Base-by-base conservation (phyloP, 2,113 vertebrate species). In the Monarcha castaneiventris region DNA sequence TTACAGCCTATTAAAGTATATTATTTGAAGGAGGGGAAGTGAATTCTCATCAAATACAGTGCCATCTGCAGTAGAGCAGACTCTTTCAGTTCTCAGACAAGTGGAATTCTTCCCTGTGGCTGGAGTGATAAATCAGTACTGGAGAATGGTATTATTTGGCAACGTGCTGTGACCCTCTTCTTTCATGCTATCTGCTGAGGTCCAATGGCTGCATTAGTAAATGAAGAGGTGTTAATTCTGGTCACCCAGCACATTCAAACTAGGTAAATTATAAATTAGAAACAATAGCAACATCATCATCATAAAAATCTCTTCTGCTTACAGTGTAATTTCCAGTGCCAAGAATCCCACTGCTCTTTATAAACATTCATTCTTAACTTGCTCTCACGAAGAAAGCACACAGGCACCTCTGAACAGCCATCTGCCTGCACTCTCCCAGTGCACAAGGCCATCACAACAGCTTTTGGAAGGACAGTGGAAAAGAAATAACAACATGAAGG, bases 331-430 rank as follows among this genome's bases (percentile, higher is more conserved):
- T 88, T 71, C 83, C 68, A 85, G 51, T 81, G 93, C 87, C 86
- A 96, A 95, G 74, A 86, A 89, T 63, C 59, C 80, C 76, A 86
- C 1, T 6, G 90, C 23, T 92, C 55, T 90, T 77, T 89, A 59
- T 67, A 94, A 95, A 95, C 83, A 92, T 63, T 77, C 41, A 71
- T 77, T 93, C 74, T 83, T 54, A 85, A 72, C 75, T 76, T 76
- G 68, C 20, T 90, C 6, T 90, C 77, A 61, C 0, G 26, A 88
- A 82, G 78, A 89, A 82, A 91, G 41, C 3, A 3, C 39, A 69
- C 56, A 89, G 48, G 39, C 83, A 90, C 63, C 77, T 90, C 76
- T 82, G 79, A 83, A 51, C n/a, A 80, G 68, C 63, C 75, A n/a
- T 66, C 72, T 86, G 86, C 72, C 72, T 94, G 88, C 85, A 55